phyloP scores from a whole-genome alignment of 2,113 vertebrate genomes.

The Bothrops jararaca region DNA sequence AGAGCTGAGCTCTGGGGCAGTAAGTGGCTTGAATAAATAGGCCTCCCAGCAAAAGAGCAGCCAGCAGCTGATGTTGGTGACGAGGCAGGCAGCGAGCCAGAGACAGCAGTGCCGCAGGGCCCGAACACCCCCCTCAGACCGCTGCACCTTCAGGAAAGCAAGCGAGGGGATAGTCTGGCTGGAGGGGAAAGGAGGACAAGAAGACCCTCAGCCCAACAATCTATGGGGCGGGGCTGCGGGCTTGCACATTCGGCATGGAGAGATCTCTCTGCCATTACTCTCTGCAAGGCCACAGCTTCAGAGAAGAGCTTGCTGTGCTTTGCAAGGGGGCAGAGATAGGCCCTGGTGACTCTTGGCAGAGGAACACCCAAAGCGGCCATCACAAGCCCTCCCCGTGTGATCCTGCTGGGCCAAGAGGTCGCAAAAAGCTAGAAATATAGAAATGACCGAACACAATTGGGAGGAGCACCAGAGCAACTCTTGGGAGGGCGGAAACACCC shows the following conservation, averaged over 20 bases:
- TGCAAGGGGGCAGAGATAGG: neutral
- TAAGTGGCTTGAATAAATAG: neutral
- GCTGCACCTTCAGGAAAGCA: neutral
- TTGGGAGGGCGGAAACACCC: neutral
- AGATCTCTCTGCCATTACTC: neutral
- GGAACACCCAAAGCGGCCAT: neutral
- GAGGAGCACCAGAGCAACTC: neutral
- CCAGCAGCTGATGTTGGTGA: neutral
- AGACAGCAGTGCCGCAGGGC: neutral
- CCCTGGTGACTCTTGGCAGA: too few species aligned
- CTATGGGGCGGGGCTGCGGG: too few species aligned
- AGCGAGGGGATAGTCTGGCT: neutral
- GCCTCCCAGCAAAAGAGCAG: neutral
- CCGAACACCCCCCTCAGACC: neutral
- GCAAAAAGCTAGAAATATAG: neutral
- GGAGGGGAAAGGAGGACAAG: neutral
- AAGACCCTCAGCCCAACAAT: neutral
- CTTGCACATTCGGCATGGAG: too few species aligned
- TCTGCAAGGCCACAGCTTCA: neutral
- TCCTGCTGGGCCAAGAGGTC: neutral
- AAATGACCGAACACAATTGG: neutral
- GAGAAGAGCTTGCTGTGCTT: neutral
- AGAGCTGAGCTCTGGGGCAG: neutral
- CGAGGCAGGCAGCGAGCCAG: neutral
- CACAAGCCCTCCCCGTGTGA: neutral